These are phyloP conservation scores for Pterophyllum scalare DNA, from an alignment of 2,113 vertebrate species.

Conservation along the genomic window DNA sequence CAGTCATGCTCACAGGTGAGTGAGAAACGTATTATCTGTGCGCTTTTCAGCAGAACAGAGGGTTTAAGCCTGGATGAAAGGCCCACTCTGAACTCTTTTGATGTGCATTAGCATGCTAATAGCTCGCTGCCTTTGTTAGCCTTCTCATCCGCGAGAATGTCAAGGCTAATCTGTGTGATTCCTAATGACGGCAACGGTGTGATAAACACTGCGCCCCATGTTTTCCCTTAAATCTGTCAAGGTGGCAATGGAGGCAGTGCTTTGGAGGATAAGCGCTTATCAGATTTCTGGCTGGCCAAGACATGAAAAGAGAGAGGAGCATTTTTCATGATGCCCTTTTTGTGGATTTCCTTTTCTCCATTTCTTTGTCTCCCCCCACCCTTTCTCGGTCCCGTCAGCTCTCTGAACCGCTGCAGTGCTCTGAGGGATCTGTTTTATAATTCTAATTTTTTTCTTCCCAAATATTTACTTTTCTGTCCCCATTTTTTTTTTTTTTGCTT, in stretches of 20 bases:
- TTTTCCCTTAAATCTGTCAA: slow-evolving; percentile 57
- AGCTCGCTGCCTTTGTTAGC: slow-evolving; percentile 68
- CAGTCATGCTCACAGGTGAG: slow-evolving; percentile 44
- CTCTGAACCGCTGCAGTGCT: not conserved
- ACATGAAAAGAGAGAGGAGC: slow-evolving; percentile 23
- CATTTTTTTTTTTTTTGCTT: not conserved
- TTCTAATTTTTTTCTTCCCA: not conserved
- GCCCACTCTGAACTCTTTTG: slow-evolving; percentile 64
- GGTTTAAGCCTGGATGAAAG: slow-evolving; percentile 66
- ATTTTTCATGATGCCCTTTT: slow-evolving; percentile 36
- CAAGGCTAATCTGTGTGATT: slow-evolving; percentile 74
- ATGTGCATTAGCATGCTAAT: slow-evolving; percentile 77
- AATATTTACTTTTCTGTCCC: not conserved
- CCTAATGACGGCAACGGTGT: slow-evolving; percentile 63
- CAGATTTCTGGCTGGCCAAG: slow-evolving; percentile 53
- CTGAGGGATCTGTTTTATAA: not conserved
- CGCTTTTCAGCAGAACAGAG: slow-evolving; percentile 31
- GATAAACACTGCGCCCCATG: slow-evolving; percentile 67
- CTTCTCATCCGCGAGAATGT: slow-evolving; percentile 72
- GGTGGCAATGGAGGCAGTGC: slow-evolving; percentile 22
- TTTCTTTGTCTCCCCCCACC: not conserved
- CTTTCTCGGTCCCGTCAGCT: not conserved
- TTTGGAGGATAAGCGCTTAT: slow-evolving; percentile 55
- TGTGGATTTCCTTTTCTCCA: slow-evolving; percentile 21
- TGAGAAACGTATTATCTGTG: slow-evolving; percentile 52